These are phyloP conservation scores for Myotis myotis DNA, from an alignment of 2,797 vertebrate species.

Conservation along the genomic window DNA sequence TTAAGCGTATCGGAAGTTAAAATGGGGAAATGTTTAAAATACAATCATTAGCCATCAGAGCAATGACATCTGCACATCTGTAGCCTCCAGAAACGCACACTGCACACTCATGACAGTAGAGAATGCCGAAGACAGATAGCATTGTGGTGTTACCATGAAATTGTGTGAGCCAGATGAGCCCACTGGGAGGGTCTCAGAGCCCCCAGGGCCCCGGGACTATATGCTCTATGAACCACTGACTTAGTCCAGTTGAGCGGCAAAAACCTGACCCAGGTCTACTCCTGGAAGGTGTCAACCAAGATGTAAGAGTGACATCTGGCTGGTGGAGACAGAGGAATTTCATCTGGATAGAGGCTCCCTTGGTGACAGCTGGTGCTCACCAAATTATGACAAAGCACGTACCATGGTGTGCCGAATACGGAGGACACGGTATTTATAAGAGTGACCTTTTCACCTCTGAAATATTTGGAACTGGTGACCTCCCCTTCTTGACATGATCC, in stretches of 20 bases:
- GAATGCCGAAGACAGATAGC: neutral
- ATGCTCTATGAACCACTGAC: neutral
- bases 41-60: neutral
- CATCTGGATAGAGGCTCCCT: neutral
- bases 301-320: conserved; percentile 4
- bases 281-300: neutral
- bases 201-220: neutral
- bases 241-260: neutral
- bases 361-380: neutral
- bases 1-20: neutral
- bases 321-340: conserved; percentile 23
- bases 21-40: conserved; percentile 17
- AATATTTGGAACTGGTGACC: conserved; percentile 65
- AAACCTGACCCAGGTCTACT: neutral
- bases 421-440: conserved; percentile 27
- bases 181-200: neutral
- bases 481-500: conserved; percentile 49
- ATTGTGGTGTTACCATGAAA: neutral
- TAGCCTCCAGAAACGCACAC: neutral
- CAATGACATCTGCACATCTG: neutral
- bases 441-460: conserved; percentile 59
- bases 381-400: conserved; percentile 20
- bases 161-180: neutral
- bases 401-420: neutral
- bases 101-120: neutral